phyloP scores from a whole-genome alignment of 1,140 invertebrate genomes.

The Conopomorpha cramerella region DNA sequence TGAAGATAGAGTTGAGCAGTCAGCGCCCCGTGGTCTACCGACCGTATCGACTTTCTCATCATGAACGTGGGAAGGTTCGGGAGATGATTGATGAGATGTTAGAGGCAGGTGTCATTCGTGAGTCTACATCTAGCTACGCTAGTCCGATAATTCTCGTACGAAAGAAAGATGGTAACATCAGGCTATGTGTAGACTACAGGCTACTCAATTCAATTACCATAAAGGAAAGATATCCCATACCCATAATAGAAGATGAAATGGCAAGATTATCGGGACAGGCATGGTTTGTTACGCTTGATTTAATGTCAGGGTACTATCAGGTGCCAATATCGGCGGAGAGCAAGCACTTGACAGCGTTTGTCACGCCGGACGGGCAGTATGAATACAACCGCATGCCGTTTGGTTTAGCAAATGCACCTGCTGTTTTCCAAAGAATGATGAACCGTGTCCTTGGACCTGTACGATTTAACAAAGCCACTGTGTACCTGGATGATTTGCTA shows the following conservation, averaged over 20 bases:
- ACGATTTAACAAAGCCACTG: too few species aligned
- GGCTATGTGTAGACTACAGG: conserved; percentile 6
- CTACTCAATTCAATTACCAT: conserved; percentile 3
- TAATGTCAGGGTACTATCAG: conserved; percentile 54
- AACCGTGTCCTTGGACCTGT: too few species aligned
- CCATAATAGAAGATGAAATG: conserved; percentile 23
- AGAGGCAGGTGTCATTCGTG: conserved; percentile 19
- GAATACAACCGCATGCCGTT: too few species aligned
- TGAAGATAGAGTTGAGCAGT: conserved; percentile 12
- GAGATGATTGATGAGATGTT: conserved; percentile 2
- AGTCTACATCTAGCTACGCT: conserved; percentile 15
- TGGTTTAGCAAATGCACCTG: too few species aligned
- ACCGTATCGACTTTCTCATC: conserved; percentile 7
- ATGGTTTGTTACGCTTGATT: conserved; percentile 49
- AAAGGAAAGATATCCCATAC: conserved; percentile 5
- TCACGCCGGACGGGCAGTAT: conserved; percentile 25
- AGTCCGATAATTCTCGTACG: conserved; percentile 8
- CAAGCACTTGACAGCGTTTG: conserved; percentile 37
- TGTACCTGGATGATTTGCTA: too few species aligned
- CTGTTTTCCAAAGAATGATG: too few species aligned
- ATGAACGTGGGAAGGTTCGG: conserved; percentile 3
- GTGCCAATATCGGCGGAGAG: conserved; percentile 18
- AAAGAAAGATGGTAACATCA: conserved; percentile 9
- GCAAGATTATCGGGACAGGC: conserved; percentile 19
- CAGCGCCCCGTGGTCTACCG: conserved; percentile 10